phyloP scores from a whole-genome alignment of 2,113 vertebrate species.

The Lampris megalopsis region DNA sequence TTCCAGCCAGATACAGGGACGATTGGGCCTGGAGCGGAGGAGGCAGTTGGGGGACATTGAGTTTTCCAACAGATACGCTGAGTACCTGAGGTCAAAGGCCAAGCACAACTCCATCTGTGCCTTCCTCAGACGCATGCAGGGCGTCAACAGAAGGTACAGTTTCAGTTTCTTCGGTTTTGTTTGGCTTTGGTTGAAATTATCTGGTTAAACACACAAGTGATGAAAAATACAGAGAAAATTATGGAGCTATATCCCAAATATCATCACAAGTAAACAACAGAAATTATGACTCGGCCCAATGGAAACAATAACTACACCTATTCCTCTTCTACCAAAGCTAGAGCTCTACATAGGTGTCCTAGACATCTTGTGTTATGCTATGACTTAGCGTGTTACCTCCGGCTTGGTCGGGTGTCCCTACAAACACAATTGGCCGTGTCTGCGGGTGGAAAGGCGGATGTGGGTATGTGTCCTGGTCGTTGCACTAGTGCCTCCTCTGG shows the following conservation, averaged over 20 bases:
- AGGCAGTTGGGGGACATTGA: conserved; percentile 84
- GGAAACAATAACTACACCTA: background rate
- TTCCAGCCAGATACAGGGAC: conserved; percentile 61
- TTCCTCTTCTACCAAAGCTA: background rate
- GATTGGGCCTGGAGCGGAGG: conserved; percentile 67
- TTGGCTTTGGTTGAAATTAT: background rate
- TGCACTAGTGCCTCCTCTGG: too few relatives aligned
- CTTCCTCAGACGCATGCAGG: conserved; percentile 79
- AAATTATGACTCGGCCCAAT: too few relatives aligned
- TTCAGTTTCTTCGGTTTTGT: background rate
- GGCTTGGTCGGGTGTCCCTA: too few relatives aligned
- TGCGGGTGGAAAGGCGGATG: too few relatives aligned
- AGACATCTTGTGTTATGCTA: background rate
- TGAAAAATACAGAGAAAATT: too few relatives aligned
- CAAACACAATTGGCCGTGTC: too few relatives aligned
- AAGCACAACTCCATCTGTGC: conserved; percentile 80
- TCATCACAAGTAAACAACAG: too few relatives aligned
- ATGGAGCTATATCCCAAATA: too few relatives aligned
- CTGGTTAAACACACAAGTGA: background rate
- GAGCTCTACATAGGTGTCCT: too few relatives aligned
- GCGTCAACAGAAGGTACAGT: conserved; percentile 76
- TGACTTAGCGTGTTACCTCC: too few relatives aligned
- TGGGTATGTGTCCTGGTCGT: too few relatives aligned
- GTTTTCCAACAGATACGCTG: conserved; percentile 84
- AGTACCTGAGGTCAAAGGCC: conserved; percentile 82